Evolutionary conservation across 2,113 vertebrate species (phyloP), one percentile per base, ranked within the genome.

Genomic region (Osmerus mordax): DNA sequence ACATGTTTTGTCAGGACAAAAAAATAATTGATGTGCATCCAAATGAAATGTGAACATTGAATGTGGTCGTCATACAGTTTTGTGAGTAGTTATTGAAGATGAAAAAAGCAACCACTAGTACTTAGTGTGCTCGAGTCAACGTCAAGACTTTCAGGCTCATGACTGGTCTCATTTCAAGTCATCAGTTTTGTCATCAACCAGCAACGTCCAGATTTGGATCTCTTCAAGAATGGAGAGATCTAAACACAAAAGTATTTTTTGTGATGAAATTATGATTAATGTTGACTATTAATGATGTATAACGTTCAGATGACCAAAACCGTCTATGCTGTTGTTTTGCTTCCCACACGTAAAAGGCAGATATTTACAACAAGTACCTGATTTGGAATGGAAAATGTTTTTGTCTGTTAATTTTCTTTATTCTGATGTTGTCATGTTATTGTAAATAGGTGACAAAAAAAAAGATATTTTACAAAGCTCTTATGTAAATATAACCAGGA

Each of bases 401-500:
- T 58, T 61, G 15, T 72, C 25, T 56, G 41, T 63, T 65, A 18
- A 52, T 56, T 18, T 78, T 19, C 29, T 65, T 81, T 77, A 81
- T 80, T 83, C 87, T 84, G 83, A 84, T 85, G 82, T 87, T 79
- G 86, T 89, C 81, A 80, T 70, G 83, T 88, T 47, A 84, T 84
- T 89, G 89, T 91, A 89, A 79, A 91, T 91, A 91, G 78, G 73
- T 87, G 74, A 86, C 73, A 86, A 83, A 69, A 70, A 63, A 69
- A 70, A 61, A 72, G 76, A 69, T 88, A 89, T 89, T 89, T 89
- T 88, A 84, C 83, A 87, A 68, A 89, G 87, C 83, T 88, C 87
- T 88, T 88, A 90, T 90, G 88, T 89, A 88, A 88, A 89, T 88
- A 90, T 83, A 83, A 73, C 85, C 67, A 65, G 64, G 73, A 61